phyloP scores from a whole-genome alignment of 1,140 invertebrate genomes.

The Drosophila paulistorum region DNA sequence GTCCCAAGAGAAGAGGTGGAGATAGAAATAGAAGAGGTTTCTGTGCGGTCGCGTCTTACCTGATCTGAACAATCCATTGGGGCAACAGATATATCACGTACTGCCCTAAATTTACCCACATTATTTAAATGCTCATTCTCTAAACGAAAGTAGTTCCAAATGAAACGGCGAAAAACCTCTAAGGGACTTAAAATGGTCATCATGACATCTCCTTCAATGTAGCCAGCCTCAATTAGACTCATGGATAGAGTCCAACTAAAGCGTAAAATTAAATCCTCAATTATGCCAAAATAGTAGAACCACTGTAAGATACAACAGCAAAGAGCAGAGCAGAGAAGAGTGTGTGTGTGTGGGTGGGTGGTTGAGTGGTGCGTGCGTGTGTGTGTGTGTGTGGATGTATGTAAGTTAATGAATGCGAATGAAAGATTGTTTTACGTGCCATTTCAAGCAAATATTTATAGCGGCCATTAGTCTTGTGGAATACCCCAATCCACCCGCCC shows the following conservation, averaged over 20 bases:
- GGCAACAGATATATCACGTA: slow-evolving; percentile 94
- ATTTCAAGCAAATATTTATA: slow-evolving; percentile 71
- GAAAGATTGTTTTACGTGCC: slow-evolving; percentile 74
- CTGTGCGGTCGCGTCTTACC: slow-evolving; percentile 38
- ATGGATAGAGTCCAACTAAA: slow-evolving; percentile 92
- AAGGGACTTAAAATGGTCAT: slow-evolving; percentile 90
- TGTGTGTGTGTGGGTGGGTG: not conserved
- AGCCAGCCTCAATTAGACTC: slow-evolving; percentile 89
- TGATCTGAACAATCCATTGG: slow-evolving; percentile 92
- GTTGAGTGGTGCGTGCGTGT: too few species aligned
- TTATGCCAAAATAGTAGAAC: slow-evolving; percentile 98
- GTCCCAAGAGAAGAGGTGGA: not conserved
- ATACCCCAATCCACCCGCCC: not conserved
- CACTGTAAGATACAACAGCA: slow-evolving; percentile 84
- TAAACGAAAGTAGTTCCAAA: slow-evolving; percentile 97
- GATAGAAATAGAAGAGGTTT: not conserved
- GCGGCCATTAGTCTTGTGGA: slow-evolving; percentile 57
- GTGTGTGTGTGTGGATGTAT: not conserved
- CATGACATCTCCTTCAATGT: slow-evolving; percentile 90
- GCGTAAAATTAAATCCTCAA: slow-evolving; percentile 96
- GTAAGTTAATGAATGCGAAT: slow-evolving; percentile 53
- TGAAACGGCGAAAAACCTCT: slow-evolving; percentile 93
- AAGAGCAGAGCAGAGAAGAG: slow-evolving; percentile 83
- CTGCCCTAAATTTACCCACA: slow-evolving; percentile 96
- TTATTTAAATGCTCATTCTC: slow-evolving; percentile 98